Evolutionary conservation across 2,888 invertebrate genomes (phyloP).

Genomic region (Schizaphis graminum): DNA sequence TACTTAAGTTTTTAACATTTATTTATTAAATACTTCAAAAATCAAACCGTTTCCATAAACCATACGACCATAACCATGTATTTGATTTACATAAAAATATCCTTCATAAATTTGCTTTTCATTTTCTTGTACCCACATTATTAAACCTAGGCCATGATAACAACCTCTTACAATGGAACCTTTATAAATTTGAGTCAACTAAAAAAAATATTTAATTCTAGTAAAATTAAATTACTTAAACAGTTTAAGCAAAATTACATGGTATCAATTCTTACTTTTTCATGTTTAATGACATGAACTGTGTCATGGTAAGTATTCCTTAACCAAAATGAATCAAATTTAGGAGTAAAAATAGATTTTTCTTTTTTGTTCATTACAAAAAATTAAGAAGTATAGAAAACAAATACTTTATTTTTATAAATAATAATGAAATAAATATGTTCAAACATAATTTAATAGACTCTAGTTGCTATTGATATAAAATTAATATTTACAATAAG

Average conservation of each 20-base stretch:
- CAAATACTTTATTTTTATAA: background rate
- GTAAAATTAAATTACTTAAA: background rate
- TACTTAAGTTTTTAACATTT: background rate
- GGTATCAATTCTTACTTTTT: constrained; percentile 23
- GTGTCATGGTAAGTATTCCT: background rate
- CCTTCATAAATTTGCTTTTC: constrained; percentile 72
- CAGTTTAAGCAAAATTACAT: background rate
- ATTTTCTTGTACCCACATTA: constrained; percentile 44
- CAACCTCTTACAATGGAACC: constrained; percentile 44
- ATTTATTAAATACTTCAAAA: constrained; percentile 54
- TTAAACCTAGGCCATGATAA: constrained; percentile 40
- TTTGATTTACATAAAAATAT: constrained; percentile 73
- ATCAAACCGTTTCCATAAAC: constrained; percentile 71
- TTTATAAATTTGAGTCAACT: constrained; percentile 58
- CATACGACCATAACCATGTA: constrained; percentile 75
- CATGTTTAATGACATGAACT: constrained; percentile 41
- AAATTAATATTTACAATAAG: background rate
- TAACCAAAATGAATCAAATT: background rate
- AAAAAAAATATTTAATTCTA: constrained; percentile 1
- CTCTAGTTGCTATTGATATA: constrained; percentile 40
- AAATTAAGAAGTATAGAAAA: background rate
- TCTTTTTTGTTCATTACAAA: background rate
- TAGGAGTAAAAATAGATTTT: constrained; percentile 23
- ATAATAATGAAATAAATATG: constrained; percentile 16
- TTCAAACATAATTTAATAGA: constrained; percentile 30